A percentile compares a stretch with the other conserved stretches of the same genome.
Conservation (phyloP, 2,888 invertebrate species). For the Lasius fuliginosus region DNA sequence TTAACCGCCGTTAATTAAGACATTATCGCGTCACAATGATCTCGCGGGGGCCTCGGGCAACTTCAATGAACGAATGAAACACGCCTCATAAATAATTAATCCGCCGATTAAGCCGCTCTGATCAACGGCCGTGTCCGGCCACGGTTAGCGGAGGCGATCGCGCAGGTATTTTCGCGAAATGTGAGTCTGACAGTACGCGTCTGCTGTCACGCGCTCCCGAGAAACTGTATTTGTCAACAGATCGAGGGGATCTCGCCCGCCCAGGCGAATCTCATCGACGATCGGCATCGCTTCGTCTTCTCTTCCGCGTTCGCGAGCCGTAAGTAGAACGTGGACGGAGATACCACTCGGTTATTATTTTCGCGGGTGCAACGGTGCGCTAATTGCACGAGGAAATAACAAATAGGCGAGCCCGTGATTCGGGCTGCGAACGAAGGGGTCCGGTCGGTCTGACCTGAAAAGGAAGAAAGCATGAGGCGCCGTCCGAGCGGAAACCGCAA, state of each 20-base stretch:
- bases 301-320: not conserved
- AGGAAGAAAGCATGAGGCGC: constrained; percentile 71
- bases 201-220: constrained; percentile 23
- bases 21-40: constrained; percentile 86
- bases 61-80: constrained; percentile 86
- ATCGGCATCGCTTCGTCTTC: not conserved
- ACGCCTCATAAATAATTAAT: constrained; percentile 86
- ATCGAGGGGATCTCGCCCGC: constrained; percentile 22
- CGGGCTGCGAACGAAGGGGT: constrained; percentile 52
- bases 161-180: constrained; percentile 17
- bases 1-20: constrained; percentile 86
- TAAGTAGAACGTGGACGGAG: constrained; percentile 52
- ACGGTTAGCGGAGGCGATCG: constrained; percentile 18
- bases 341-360: constrained; percentile 32
- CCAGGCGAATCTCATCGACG: not conserved
- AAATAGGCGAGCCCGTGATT: constrained; percentile 57
- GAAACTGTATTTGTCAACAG: not conserved
- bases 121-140: constrained; percentile 59
- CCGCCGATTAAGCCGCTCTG: constrained; percentile 74
- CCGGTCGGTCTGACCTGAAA: constrained; percentile 62
- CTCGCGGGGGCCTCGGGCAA: constrained; percentile 78
- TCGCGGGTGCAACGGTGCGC: constrained; percentile 40
- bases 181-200: not conserved
- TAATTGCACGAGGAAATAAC: constrained; percentile 58
- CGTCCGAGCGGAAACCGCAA: constrained; percentile 41